phyloP scores from a whole-genome alignment of 2,113 vertebrate genomes.

The Bubalus kerabau region DNA sequence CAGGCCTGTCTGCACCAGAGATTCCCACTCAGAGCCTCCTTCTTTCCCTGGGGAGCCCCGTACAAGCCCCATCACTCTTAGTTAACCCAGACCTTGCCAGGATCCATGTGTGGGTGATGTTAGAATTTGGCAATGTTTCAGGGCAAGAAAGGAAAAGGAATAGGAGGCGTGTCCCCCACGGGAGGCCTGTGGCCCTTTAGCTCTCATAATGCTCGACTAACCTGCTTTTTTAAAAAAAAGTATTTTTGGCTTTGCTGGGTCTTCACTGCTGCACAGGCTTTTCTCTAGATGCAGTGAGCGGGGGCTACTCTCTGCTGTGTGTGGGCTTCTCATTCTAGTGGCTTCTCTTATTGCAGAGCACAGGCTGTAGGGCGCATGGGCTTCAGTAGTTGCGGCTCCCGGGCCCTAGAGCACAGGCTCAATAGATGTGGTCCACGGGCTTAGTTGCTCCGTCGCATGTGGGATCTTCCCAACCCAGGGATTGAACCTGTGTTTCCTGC shows the following conservation, averaged over 20 bases:
- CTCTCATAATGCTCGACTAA: too few species aligned
- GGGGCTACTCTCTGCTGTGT: background rate
- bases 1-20: background rate
- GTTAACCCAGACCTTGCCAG: too few species aligned
- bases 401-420: background rate
- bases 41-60: background rate
- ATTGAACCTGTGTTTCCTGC: background rate
- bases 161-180: fast-evolving
- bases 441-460: background rate
- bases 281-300: background rate
- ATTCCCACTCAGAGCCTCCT: background rate
- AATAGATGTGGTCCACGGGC: background rate
- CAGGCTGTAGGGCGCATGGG: background rate
- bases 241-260: background rate
- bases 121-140: background rate
- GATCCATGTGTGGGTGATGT: background rate
- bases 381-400: background rate
- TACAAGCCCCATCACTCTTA: background rate
- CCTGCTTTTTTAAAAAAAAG: background rate
- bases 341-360: background rate
- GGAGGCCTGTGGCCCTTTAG: background rate
- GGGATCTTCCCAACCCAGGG: background rate
- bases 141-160: background rate
- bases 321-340: background rate
- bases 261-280: background rate